These are phyloP conservation scores for Aldabrachelys gigantea DNA, from an alignment of 2,113 vertebrate species.

Conservation along the genomic window DNA sequence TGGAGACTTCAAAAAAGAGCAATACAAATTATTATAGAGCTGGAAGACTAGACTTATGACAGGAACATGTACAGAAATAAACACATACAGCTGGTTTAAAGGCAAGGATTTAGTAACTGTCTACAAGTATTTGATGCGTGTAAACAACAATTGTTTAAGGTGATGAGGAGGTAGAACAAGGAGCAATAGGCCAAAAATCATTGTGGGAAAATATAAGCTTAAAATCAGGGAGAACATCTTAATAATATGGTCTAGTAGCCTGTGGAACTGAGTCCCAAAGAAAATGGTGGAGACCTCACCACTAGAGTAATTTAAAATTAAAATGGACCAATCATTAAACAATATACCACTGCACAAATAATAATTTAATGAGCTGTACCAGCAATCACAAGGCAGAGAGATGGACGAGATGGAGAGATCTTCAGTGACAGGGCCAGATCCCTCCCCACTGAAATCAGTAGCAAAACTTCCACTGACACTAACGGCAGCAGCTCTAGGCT, in stretches of 20 bases:
- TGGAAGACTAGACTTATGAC: background rate
- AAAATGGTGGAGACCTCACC: background rate
- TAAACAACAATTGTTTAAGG: background rate
- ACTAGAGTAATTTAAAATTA: background rate
- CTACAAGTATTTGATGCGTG: background rate
- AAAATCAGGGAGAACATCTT: background rate
- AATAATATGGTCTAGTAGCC: background rate
- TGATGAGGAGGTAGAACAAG: background rate
- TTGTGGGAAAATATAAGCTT: background rate
- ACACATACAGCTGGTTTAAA: background rate
- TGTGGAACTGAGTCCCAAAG: background rate
- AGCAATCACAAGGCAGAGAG: accelerated
- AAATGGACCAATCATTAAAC: accelerated
- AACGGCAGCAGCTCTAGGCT: background rate
- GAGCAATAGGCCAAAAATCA: background rate
- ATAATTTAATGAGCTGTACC: background rate
- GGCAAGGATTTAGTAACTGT: background rate
- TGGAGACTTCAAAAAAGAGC: background rate
- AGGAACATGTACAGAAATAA: background rate
- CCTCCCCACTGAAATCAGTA: background rate
- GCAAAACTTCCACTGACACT: background rate
- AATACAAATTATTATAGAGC: background rate
- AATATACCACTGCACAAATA: background rate
- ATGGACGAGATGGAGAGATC: background rate
- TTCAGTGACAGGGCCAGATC: accelerated